Evolutionary conservation across 2,888 invertebrate genomes (phyloP).

Genomic region (Odontocolon sp.): DNA sequence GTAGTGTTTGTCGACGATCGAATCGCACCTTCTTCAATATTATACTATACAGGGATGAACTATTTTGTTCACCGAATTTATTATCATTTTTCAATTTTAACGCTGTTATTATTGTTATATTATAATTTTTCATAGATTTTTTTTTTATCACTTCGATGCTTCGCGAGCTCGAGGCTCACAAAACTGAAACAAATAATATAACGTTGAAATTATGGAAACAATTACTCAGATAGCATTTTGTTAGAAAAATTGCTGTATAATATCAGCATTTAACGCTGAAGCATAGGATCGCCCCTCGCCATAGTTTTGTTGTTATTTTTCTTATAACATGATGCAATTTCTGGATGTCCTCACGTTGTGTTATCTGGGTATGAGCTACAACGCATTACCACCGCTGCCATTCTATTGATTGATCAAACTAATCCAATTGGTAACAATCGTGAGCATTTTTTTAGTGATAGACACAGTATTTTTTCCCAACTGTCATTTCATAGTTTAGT

Average conservation of each 20-base stretch:
- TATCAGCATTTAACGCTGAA: no score
- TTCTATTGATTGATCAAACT: slow-evolving; percentile 23
- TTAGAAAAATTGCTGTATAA: no score
- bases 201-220: slow-evolving; percentile 38
- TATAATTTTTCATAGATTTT: slow-evolving; percentile 40
- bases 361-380: no score
- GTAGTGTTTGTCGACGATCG: slow-evolving; percentile 26
- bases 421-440: neutral
- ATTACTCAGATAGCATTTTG: slow-evolving; percentile 13
- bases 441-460: slow-evolving; percentile 20
- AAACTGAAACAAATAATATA: slow-evolving; percentile 8
- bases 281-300: no score
- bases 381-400: slow-evolving; percentile 24
- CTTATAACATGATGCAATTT: no score
- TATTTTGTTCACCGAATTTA: neutral
- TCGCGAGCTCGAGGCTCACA: slow-evolving; percentile 8
- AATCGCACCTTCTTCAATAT: slow-evolving; percentile 27
- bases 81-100: slow-evolving; percentile 41
- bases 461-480: slow-evolving; percentile 22
- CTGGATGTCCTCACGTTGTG: no score
- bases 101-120: slow-evolving; percentile 35
- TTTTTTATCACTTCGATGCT: slow-evolving; percentile 13
- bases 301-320: no score
- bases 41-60: neutral
- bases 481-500: slow-evolving; percentile 4